Conservation (phyloP, 2,113 vertebrate species). For the Sinocyclocheilus maitianheensis region DNA sequence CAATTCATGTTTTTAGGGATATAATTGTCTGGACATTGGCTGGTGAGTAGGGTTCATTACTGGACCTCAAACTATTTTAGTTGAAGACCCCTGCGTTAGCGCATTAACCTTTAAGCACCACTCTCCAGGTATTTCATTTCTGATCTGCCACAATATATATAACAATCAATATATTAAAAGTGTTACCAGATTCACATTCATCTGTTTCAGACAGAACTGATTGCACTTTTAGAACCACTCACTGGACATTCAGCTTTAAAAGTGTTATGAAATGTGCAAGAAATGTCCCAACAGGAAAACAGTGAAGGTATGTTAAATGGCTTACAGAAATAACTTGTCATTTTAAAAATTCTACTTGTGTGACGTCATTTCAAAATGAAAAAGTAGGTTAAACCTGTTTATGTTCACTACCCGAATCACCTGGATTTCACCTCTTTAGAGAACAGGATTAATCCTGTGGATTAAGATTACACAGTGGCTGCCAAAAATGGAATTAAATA, state of each 20-base stretch:
- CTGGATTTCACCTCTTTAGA: neutral
- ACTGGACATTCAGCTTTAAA: neutral
- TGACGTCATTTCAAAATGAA: constrained; percentile 23
- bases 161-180: too few relatives aligned
- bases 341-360: neutral
- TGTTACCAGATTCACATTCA: too few relatives aligned
- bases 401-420: neutral
- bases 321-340: constrained; percentile 5
- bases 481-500: neutral
- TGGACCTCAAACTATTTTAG: too few relatives aligned
- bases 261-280: neutral
- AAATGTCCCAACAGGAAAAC: neutral
- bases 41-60: too few relatives aligned
- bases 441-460: constrained; percentile 8
- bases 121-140: too few relatives aligned
- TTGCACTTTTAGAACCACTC: neutral
- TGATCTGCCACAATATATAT: too few relatives aligned
- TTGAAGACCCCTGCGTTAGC: too few relatives aligned
- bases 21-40: too few relatives aligned
- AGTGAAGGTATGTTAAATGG: neutral
- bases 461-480: neutral
- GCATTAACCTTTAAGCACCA: too few relatives aligned
- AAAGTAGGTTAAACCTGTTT: constrained; percentile 29
- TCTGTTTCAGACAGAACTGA: neutral
- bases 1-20: too few relatives aligned